Percentiles rank a stretch among this genome's conserved stretches.
phyloP scores from a whole-genome alignment of 2,797 vertebrate genomes.

The Bradypodion ventrale region DNA sequence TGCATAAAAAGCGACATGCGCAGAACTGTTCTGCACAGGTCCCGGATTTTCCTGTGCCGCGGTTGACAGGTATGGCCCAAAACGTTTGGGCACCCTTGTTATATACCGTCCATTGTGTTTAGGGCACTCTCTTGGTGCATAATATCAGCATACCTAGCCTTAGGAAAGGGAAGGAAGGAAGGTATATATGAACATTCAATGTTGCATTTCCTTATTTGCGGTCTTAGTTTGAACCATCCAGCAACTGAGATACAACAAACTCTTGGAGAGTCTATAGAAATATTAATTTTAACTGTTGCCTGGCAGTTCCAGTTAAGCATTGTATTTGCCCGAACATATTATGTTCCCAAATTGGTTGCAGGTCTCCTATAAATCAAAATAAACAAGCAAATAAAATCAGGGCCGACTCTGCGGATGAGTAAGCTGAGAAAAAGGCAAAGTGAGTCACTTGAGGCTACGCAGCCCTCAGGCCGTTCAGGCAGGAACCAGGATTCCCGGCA shows the following conservation, averaged over 20 bases:
- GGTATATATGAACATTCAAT: neutral
- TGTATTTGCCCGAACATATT: neutral
- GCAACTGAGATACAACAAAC: no score
- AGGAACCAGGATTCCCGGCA: neutral
- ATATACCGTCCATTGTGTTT: no score
- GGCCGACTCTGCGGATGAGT: neutral
- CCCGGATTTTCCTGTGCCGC: no score
- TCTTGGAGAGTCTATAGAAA: neutral
- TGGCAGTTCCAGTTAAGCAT: neutral
- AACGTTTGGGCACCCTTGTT: no score
- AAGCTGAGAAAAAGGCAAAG: neutral
- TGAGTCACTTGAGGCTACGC: fast-evolving
- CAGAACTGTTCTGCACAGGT: no score
- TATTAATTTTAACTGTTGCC: neutral
- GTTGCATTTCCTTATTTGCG: no score
- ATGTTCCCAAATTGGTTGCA: conserved; percentile 4
- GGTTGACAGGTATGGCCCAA: no score
- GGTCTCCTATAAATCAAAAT: neutral
- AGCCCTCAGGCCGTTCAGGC: neutral
- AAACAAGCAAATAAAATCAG: conserved; percentile 1
- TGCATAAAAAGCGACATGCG: no score
- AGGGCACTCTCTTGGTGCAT: no score
- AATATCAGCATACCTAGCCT: no score
- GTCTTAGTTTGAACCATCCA: no score
- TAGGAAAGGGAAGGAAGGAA: no score